Conservation (phyloP, 2,113 vertebrate genomes). For the Lepus timidus region DNA sequence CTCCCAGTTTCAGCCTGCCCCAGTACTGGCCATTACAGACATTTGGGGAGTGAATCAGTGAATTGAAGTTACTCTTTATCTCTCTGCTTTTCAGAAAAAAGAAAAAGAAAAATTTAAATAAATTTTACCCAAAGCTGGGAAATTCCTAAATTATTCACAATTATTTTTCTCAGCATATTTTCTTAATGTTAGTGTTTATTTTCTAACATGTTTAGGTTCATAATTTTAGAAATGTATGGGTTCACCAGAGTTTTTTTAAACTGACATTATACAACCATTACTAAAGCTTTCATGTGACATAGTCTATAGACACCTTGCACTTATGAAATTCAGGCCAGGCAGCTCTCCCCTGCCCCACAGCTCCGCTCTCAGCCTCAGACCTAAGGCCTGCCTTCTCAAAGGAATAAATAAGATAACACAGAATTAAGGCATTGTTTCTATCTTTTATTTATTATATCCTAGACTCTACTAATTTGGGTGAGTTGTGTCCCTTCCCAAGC, state of each 20-base stretch:
- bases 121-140: slow-evolving; percentile 31
- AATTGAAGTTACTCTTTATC: too few relatives aligned
- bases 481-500: not conserved
- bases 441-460: not conserved
- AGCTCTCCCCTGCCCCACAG: not conserved
- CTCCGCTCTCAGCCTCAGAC: not conserved
- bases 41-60: too few relatives aligned
- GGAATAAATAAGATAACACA: not conserved
- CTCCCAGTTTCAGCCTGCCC: too few relatives aligned
- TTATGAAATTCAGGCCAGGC: not conserved
- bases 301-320: not conserved
- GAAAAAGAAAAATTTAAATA: not conserved
- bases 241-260: slow-evolving; percentile 25
- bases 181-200: slow-evolving; percentile 48
- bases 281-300: not conserved
- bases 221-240: not conserved
- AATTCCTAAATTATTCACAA: slow-evolving; percentile 22
- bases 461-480: not conserved
- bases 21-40: too few relatives aligned
- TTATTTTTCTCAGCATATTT: slow-evolving; percentile 26
- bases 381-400: not conserved
- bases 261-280: not conserved
- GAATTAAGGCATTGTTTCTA: not conserved
- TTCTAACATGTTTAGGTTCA: slow-evolving; percentile 1
- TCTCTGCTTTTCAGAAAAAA: too few relatives aligned